A percentile compares a stretch with the other conserved stretches of the same genome.
Conservation (phyloP, 2,888 invertebrate genomes). For the Rhagonycha lutea region DNA sequence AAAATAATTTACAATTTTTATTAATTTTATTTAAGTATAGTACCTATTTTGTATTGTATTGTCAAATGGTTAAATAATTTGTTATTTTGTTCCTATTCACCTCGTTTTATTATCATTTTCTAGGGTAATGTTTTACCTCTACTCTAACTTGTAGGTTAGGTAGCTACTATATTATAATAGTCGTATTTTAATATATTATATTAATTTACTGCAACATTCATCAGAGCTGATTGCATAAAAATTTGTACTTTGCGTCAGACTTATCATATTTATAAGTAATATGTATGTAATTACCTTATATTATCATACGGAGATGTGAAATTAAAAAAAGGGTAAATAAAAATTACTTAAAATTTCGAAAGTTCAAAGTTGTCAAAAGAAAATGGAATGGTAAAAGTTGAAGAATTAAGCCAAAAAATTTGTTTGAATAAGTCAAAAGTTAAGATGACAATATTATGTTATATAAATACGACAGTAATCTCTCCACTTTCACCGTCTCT, state of each 20-base stretch:
- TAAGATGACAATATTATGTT: too few relatives aligned
- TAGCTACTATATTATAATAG: constrained; percentile 9
- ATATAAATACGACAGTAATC: too few relatives aligned
- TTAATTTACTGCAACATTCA: background rate
- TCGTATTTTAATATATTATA: background rate
- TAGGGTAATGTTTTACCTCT: background rate
- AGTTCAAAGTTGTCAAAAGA: too few relatives aligned
- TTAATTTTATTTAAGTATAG: background rate
- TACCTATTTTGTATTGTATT: background rate
- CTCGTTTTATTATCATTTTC: background rate
- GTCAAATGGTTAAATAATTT: background rate
- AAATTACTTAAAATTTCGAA: too few relatives aligned
- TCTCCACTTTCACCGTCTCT: too few relatives aligned
- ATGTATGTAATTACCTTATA: too few relatives aligned
- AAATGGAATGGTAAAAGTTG: too few relatives aligned
- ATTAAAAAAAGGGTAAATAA: too few relatives aligned
- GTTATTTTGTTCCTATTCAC: background rate
- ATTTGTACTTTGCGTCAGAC: background rate
- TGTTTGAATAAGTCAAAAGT: too few relatives aligned
- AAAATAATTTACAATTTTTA: background rate
- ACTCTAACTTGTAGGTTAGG: background rate
- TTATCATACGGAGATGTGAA: too few relatives aligned
- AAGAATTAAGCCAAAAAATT: too few relatives aligned
- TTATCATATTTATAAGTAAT: background rate
- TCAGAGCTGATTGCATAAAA: background rate